These are phyloP conservation scores for Bhutanitis thaidina DNA, from an alignment of 2,888 invertebrate species.

Conservation along the genomic window DNA sequence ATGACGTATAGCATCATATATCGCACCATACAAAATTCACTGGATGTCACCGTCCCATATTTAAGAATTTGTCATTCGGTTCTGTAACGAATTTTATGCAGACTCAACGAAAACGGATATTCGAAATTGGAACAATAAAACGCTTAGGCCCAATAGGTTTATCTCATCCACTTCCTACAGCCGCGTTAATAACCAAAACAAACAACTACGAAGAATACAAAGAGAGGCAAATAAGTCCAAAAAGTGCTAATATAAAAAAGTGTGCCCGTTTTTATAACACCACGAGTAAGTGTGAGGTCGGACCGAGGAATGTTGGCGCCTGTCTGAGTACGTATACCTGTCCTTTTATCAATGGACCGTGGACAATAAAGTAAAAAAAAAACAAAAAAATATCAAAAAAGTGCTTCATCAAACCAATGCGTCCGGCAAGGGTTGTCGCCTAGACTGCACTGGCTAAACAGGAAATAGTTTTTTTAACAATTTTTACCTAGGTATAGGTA, in stretches of 20 bases:
- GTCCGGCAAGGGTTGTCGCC: constrained; percentile 72
- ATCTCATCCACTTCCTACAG: constrained; percentile 76
- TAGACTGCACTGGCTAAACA: constrained; percentile 18
- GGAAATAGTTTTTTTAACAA: no score
- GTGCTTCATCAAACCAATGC: constrained; percentile 74
- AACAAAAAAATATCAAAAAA: constrained; percentile 69
- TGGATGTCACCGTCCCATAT: constrained; percentile 48
- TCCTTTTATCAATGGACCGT: constrained; percentile 78
- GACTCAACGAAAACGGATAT: constrained; percentile 63
- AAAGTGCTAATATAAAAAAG: constrained; percentile 77
- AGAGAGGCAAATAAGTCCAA: constrained; percentile 72
- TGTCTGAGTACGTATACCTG: constrained; percentile 80
- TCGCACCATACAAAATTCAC: constrained; percentile 18
- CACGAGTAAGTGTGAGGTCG: constrained; percentile 78
- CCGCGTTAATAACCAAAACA: constrained; percentile 76
- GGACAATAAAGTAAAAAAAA: constrained; percentile 68
- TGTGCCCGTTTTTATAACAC: constrained; percentile 74
- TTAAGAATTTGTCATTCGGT: constrained; percentile 37
- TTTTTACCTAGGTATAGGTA: no score
- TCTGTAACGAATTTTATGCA: constrained; percentile 33
- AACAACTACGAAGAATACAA: constrained; percentile 71
- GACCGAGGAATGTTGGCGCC: constrained; percentile 79
- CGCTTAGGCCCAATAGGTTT: constrained; percentile 75
- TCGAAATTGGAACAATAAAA: constrained; percentile 75
- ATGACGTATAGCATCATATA: constrained; percentile 26